A percentile compares a stretch with the other conserved stretches of the same genome.
Evolutionary conservation across 2,797 vertebrate species (phyloP).

Genomic region (Molossus molossus): DNA sequence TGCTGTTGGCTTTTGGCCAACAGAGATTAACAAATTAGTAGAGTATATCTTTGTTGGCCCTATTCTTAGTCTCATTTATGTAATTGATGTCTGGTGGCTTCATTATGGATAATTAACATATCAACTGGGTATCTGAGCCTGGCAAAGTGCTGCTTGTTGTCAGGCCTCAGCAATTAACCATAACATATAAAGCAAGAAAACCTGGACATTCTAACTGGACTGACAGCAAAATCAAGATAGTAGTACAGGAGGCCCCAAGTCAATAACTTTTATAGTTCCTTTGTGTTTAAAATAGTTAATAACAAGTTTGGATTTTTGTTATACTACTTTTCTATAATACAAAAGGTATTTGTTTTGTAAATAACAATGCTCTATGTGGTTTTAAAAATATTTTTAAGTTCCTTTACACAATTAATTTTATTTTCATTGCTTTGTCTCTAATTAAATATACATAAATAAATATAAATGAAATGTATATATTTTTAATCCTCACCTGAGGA

Average conservation of each 20-base stretch:
- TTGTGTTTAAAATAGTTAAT: slow-evolving; percentile 40
- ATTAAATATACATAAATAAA: neutral
- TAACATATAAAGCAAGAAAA: slow-evolving; percentile 34
- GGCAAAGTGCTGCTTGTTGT: slow-evolving; percentile 74
- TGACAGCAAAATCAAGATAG: slow-evolving; percentile 3
- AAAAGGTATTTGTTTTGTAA: neutral
- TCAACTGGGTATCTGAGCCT: slow-evolving; percentile 75
- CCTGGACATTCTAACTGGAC: neutral
- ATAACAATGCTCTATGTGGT: neutral
- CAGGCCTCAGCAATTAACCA: slow-evolving; percentile 56
- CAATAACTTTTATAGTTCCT: neutral
- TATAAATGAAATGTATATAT: too few species aligned
- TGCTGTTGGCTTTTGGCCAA: slow-evolving; percentile 83
- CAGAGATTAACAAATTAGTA: slow-evolving; percentile 82
- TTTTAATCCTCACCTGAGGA: too few species aligned
- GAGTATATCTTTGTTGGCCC: slow-evolving; percentile 82
- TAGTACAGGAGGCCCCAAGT: neutral
- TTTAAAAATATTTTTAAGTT: slow-evolving; percentile 54
- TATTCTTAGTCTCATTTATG: slow-evolving; percentile 80
- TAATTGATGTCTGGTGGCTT: slow-evolving; percentile 82
- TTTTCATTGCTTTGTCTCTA: slow-evolving; percentile 16
- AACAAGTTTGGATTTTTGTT: neutral
- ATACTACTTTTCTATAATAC: neutral
- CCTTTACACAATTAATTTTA: neutral
- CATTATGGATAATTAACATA: slow-evolving; percentile 84